A percentile compares a stretch with the other conserved stretches of the same genome.
Conservation (phyloP, 1,140 invertebrate genomes). For the Drosophila guanche region DNA sequence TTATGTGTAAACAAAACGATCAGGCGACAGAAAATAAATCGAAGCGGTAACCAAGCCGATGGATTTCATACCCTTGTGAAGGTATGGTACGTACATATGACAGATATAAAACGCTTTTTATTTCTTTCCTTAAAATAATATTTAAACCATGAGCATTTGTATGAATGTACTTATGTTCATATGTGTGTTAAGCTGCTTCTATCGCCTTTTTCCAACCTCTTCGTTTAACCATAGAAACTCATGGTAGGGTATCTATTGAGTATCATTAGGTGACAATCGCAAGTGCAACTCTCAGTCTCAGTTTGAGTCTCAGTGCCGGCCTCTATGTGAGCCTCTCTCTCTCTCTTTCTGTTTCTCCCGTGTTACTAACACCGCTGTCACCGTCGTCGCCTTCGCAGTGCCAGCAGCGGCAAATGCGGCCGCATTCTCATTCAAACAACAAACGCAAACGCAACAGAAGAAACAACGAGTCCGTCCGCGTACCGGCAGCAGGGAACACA, state of each 20-base stretch:
- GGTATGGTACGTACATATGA: no score
- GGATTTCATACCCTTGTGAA: no score
- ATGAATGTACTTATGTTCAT: background rate
- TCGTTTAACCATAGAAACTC: no score
- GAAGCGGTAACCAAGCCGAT: no score
- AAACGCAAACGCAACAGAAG: conserved; percentile 79
- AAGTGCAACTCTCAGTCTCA: conserved; percentile 59
- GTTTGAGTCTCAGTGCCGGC: conserved; percentile 27
- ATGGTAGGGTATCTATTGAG: background rate
- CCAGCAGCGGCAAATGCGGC: conserved; percentile 40
- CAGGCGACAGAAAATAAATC: conserved; percentile 5
- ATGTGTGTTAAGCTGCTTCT: background rate
- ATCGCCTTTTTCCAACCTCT: background rate
- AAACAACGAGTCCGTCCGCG: conserved; percentile 64
- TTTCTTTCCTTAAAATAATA: no score
- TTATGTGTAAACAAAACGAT: conserved; percentile 61
- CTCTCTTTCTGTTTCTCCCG: conserved; percentile 8
- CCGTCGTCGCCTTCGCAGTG: conserved; percentile 3
- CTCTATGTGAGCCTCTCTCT: conserved; percentile 30
- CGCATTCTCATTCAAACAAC: conserved; percentile 79
- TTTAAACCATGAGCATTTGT: no score
- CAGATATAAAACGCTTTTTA: no score
- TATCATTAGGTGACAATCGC: conserved; percentile 69
- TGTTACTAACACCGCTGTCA: conserved; percentile 21
- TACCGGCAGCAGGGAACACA: conserved; percentile 25